Evolutionary conservation across 2,888 invertebrate species (phyloP), one percentile per base, ranked within the genome.

Genomic region (Trimorus sp.): DNA sequence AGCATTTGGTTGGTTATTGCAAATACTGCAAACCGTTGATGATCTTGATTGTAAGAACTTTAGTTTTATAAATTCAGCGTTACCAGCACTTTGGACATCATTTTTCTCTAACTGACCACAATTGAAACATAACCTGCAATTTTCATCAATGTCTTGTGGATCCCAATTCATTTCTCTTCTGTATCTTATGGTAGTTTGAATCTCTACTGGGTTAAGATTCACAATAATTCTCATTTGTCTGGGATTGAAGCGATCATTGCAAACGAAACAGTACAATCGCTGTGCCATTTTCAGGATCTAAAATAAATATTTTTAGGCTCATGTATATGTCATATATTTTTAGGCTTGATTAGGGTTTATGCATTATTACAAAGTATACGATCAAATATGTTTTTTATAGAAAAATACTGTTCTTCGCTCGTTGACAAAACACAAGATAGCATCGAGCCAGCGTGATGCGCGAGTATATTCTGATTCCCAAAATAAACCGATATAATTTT

Each of bases 231-330:
- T 65, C 60, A 70, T 60, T 38, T 12, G 8, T 51, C 51, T 51
- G 51, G 40, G 51, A 51, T 9, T 40, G 59, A 60, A 70, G 51
- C 38, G 38, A 53, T 53, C 70, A 70, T 70, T 70, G 59, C 59
- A 70, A 37, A 60, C 42, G 40, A 40, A 70, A 60, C 70, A 70
- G 42, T 60, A 51, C 26, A 70, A 53, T 40, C 60, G 51, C 26
- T 70, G 40, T 26, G 51, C 59, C 70, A 70, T 70, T 51, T 51
- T 42, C 60, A 49, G 40, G 60, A 65, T 65, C 14, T 59, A 58
- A 40, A 62, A 51, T 15, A 65, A 65, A 53, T 12, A 51, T 26
- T 26, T 26, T 26, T n/a, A 26, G 26, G 26, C 4, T 26, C 2
- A 26, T 3, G 4, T 26, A 4, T 26, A 26, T 26, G 51, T 16